Evolutionary conservation across 1,140 invertebrate species (phyloP), one percentile per base, ranked within the genome.

Genomic region (Colletes latitarsis): DNA sequence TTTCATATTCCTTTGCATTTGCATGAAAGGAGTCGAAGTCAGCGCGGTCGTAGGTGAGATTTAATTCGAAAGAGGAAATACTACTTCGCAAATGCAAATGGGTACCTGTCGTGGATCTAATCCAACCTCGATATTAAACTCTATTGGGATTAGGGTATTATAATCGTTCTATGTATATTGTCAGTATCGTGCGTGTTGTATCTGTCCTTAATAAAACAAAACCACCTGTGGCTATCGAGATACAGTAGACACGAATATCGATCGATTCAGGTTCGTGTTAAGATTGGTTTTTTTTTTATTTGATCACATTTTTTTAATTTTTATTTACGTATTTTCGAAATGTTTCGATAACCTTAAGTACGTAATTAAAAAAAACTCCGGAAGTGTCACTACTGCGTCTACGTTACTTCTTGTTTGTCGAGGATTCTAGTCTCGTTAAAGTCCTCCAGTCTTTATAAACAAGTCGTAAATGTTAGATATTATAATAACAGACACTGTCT

Each of bases 201-300:
- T 53, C 57, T 77, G 72, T 53, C 69, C 79, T 83, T 87, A 87
- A 90, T 88, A 85, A 89, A 88, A 86, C 83, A 81, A 88, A 89
- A 90, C 85, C 90, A 91, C 90, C 90, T 92, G 90, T 88, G 77
- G 64, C 64, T 83, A 53, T 77, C 82, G 83, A 67, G 85, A 84
- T 67, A 84, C 55, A 71, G 41, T 64, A 77, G 21, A 55, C 39
- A 70, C 43, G 55, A 67, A 67, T 81, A 86, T 81, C 85, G 84
- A 86, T 83, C 81, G 77, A n/a, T 55, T 17, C 46, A 52, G 19
- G 77, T 46, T 21, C 66, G 15, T 62, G 39, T 57, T 53, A 15
- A 67, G 62, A 82, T 82, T 60, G 19, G 57, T 52, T 46, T 12
- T 49, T 60, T 5, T 75, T 55, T 43, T 19, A 9, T 30, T 30